phyloP scores from a whole-genome alignment of 2,888 invertebrate species.

The Stenolophus ochropezus region DNA sequence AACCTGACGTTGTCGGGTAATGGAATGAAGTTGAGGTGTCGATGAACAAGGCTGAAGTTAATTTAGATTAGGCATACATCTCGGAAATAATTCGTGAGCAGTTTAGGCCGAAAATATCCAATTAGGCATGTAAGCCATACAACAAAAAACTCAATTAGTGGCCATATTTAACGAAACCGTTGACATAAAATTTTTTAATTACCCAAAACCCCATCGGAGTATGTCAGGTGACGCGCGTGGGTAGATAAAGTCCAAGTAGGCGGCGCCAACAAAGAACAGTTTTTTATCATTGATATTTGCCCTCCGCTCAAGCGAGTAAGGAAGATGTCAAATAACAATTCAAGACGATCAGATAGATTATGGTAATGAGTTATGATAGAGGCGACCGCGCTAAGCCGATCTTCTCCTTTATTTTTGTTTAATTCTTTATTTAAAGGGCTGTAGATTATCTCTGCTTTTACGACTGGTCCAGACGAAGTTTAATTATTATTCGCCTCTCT shows the following conservation, averaged over 20 bases:
- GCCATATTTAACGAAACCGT: slow-evolving; percentile 32
- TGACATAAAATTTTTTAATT: slow-evolving; percentile 55
- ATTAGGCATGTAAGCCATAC: slow-evolving; percentile 31
- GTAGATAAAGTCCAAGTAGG: slow-evolving; percentile 36
- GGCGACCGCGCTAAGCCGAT: slow-evolving; percentile 42
- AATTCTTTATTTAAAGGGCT: slow-evolving; percentile 49
- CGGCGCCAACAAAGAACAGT: slow-evolving; percentile 43
- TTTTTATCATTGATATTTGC: slow-evolving; percentile 48
- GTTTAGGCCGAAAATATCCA: slow-evolving; percentile 9
- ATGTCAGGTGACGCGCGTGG: slow-evolving; percentile 44
- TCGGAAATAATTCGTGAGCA: not conserved
- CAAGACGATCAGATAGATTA: slow-evolving; percentile 58
- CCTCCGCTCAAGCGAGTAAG: slow-evolving; percentile 56
- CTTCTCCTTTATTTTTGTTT: slow-evolving; percentile 46
- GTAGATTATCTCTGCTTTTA: slow-evolving; percentile 53
- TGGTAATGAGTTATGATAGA: slow-evolving; percentile 53
- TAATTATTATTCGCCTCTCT: slow-evolving; percentile 54
- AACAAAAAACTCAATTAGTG: slow-evolving; percentile 52
- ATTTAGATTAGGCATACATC: not conserved
- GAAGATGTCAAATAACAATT: slow-evolving; percentile 60
- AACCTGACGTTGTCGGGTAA: no score
- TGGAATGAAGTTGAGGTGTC: no score
- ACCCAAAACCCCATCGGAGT: slow-evolving; percentile 40
- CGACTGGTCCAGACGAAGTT: slow-evolving; percentile 44
- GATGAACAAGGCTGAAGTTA: not conserved